Evolutionary conservation across 2,113 vertebrate genomes (phyloP).

Genomic region (Microcebus griseorufus): DNA sequence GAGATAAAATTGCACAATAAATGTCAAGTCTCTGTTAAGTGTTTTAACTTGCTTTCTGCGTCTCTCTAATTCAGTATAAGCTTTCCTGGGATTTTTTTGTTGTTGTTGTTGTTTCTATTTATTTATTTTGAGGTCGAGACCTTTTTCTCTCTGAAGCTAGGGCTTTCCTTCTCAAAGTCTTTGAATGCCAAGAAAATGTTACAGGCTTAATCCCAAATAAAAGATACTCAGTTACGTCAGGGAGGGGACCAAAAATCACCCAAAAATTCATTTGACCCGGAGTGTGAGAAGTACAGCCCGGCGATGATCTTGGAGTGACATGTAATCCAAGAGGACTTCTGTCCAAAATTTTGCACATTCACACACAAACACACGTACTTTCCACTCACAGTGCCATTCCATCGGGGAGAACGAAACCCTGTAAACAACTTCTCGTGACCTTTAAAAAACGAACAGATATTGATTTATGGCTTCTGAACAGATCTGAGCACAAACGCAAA

Average conservation of each 20-base stretch:
- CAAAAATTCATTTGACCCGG: background rate
- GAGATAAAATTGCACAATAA: constrained; percentile 88
- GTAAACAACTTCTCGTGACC: background rate
- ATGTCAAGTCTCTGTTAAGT: constrained; percentile 83
- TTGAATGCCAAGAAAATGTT: background rate
- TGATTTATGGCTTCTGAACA: background rate
- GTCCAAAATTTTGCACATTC: background rate
- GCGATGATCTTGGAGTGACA: background rate
- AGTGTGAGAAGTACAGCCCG: background rate
- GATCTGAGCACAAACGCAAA: background rate
- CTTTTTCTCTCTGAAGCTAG: background rate
- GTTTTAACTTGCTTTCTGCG: constrained; percentile 17
- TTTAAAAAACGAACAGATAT: background rate
- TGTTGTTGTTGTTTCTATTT: too few species aligned
- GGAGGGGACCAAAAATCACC: background rate
- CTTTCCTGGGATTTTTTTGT: background rate
- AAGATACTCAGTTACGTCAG: background rate
- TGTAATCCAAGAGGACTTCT: background rate
- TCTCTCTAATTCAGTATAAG: background rate
- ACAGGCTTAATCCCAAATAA: background rate
- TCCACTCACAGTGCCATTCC: background rate
- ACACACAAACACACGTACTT: background rate
- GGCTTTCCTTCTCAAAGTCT: background rate
- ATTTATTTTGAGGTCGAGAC: background rate
- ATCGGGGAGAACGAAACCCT: background rate